These are phyloP conservation scores for Micromesistius poutassou DNA, from an alignment of 2,797 vertebrate species.

Conservation along the genomic window DNA sequence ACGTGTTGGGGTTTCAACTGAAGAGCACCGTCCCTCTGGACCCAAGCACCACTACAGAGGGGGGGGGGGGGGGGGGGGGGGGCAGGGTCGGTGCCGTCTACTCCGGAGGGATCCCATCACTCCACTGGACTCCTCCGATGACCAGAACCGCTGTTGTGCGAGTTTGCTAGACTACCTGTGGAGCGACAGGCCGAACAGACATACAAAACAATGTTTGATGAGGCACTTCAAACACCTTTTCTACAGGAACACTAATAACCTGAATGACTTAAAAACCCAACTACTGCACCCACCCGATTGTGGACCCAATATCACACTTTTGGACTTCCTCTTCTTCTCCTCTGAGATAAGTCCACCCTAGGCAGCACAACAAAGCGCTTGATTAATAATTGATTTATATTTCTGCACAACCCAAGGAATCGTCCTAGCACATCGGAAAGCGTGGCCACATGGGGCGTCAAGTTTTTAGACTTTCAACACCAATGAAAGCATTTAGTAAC, in stretches of 20 bases:
- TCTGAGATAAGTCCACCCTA: conserved; percentile 57
- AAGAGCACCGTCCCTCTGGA: conserved; percentile 37
- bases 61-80: conserved; percentile 7
- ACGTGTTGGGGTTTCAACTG: conserved; percentile 27
- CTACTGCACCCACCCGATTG: conserved; percentile 74
- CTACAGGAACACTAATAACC: background rate
- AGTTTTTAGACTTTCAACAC: background rate
- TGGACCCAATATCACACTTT: conserved; percentile 81
- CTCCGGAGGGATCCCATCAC: conserved; percentile 59
- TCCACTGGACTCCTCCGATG: conserved; percentile 84
- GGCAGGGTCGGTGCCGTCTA: conserved; percentile 10
- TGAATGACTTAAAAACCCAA: conserved; percentile 9
- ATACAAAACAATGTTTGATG: background rate
- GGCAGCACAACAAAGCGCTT: background rate
- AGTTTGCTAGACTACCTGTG: conserved; percentile 84
- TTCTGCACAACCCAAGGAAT: no score
- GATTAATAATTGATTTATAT: background rate
- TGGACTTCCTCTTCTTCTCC: conserved; percentile 83
- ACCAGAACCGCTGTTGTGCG: conserved; percentile 79
- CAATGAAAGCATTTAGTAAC: background rate
- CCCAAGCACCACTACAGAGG: conserved; percentile 19
- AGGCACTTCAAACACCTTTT: background rate
- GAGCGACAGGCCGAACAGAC: conserved; percentile 14
- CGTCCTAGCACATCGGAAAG: background rate
- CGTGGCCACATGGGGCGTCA: background rate